Evolutionary conservation across 2,888 invertebrate species (phyloP), one percentile per base, ranked within the genome.

Genomic region (Beris chalybata): DNA sequence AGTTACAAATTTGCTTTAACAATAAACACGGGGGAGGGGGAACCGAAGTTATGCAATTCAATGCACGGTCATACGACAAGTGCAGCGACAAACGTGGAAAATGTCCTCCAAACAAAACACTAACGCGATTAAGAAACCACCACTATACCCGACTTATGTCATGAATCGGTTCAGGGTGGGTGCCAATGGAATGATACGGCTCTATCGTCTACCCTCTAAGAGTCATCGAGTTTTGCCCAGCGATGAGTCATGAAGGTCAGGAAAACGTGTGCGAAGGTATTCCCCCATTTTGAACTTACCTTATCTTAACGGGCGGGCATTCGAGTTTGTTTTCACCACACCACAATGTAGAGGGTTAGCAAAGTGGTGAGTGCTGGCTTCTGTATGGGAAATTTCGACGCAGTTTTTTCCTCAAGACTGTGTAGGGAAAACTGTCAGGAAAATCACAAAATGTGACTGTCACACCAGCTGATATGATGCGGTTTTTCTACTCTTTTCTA

Each of bases 161-260:
- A 22, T 22, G 22, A 22, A 22, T 22, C 22, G 22, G 22, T 22
- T 22, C 22, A 22, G 22, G 22, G 22, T 22, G 22, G 22, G 22
- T 22, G 22, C 2, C 5, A 4, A 4, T 38, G 38, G 38, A 3
- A 38, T 7, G 5, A 38, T 38, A n/a, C n/a, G 5, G 15, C n/a
- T 12, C 5, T 48, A 30, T 22, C 22, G 29, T 29, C 11, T 53
- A 53, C 55, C 31, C 55, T 32, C 5, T 31, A 29, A 7, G n/a
- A 54, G 31, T 54, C 7, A 31, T 53, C 22, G 30, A 13, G 5
- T 15, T 44, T 5, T 13, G 43, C n/a, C 43, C 32, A 5, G 48
- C 64, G 80, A 79, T 79, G 79, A 79, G 80, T 79, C 79, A 79
- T 79, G 79, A 79, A 79, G 79, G 79, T 79, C 80, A 79, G 79